These are phyloP conservation scores for Girardia tigrina DNA, from an alignment of 2,888 invertebrate species.

Conservation along the genomic window DNA sequence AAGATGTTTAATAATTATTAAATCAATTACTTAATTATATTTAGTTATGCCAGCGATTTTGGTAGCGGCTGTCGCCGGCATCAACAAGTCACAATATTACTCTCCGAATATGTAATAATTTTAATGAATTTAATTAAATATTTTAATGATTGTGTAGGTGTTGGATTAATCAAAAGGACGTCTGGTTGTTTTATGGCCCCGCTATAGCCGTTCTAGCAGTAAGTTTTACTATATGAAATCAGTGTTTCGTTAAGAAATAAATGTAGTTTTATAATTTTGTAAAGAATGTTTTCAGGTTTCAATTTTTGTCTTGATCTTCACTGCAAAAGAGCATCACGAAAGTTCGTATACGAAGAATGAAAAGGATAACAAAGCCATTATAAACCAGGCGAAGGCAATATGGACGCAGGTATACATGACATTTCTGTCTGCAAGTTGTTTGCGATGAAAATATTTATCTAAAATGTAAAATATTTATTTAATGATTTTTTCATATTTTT, in stretches of 20 bases:
- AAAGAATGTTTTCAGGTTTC: slow-evolving; percentile 48
- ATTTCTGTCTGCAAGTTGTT: no score
- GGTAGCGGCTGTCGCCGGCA: slow-evolving; percentile 48
- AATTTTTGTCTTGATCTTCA: slow-evolving; percentile 49
- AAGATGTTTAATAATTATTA: no score
- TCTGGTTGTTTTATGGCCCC: slow-evolving; percentile 50
- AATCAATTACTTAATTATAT: slow-evolving; percentile 36
- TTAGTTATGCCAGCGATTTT: slow-evolving; percentile 47
- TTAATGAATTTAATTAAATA: slow-evolving; percentile 38
- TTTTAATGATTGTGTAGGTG: slow-evolving; percentile 42
- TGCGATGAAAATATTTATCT: no score
- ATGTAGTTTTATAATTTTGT: neutral
- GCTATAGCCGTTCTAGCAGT: slow-evolving; percentile 46
- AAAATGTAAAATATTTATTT: no score
- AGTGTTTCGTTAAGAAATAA: neutral
- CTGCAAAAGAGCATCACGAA: slow-evolving; percentile 51
- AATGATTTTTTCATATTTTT: no score
- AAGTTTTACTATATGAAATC: slow-evolving; percentile 37
- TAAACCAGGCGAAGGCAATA: slow-evolving; percentile 47
- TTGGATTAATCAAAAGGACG: slow-evolving; percentile 46
- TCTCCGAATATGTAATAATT: slow-evolving; percentile 47
- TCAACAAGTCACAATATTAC: slow-evolving; percentile 46
- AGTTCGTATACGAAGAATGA: slow-evolving; percentile 51
- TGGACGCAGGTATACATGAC: slow-evolving; percentile 51
- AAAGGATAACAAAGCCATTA: slow-evolving; percentile 49